Base-by-base conservation (phyloP, 2,797 vertebrate species). In the Diplodus sargus region DNA sequence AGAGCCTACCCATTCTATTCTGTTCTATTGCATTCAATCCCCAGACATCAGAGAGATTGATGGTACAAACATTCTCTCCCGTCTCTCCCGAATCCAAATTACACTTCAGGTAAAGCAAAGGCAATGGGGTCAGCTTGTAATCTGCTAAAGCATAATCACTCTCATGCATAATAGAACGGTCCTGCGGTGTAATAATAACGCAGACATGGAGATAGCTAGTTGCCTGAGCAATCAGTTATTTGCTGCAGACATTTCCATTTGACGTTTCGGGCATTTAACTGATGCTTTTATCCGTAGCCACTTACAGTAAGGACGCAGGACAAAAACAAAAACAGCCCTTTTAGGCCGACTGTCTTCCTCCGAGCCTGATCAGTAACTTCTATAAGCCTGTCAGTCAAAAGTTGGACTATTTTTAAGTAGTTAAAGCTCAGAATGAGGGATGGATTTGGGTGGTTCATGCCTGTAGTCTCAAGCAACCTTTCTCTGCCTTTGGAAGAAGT, bases 91-190 rank as follows among this genome's bases (percentile, higher is more conserved):
- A 73, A 87, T 90, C 77, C 89, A 92, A 92, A 93, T 93, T 89
- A 90, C 87, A 90, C 88, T 87, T 84, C 89, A 93, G 90, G 89
- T 92, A 91, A 90, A 84, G 90, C 91, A 91, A 92, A 92, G 92
- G 90, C 91, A 92, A 90, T 88, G 90, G 86, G 91, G 92, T 93
- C 92, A 92, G 85, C 81, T 78, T 92, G 92, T 93, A 92, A 93
- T 93, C 92, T 91, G 91, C 91, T 81, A 49, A 83, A 74, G 84
- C 86, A 70, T 89, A 92, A 91, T 93, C 90, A 90, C 87, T 76
- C 83, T 90, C 90, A 92, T 93, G 89, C 90, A 93, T 93, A 92
- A 92, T 90, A 90, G 79, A 93, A 91, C 10, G 25, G 51, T 77
- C 54, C 61, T 57, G 75, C 16, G 42, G 73, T 71, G 85, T 82